Percentiles rank a stretch among this genome's conserved stretches.
phyloP scores from a whole-genome alignment of 2,888 invertebrate genomes.

The Caenorhabditis virilis region DNA sequence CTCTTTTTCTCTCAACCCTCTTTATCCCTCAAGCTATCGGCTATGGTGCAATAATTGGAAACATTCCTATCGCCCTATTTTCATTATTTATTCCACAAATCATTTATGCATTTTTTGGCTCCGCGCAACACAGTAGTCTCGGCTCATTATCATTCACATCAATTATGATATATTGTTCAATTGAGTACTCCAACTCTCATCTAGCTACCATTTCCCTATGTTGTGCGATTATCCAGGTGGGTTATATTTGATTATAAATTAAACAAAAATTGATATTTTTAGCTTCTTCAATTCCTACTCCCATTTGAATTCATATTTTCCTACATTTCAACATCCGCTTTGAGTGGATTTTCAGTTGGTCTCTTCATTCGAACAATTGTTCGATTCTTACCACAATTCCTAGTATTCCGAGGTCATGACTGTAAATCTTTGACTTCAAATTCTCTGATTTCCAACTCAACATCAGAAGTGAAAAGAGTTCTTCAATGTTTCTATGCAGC shows the following conservation, averaged over 20 bases:
- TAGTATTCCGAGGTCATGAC: conserved; percentile 36
- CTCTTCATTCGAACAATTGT: conserved; percentile 39
- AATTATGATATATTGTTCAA: conserved; percentile 25
- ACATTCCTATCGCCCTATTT: conserved; percentile 31
- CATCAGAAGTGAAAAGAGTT: conserved; percentile 24
- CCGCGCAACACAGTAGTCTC: conserved; percentile 41
- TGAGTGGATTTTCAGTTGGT: conserved; percentile 42
- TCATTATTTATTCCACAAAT: conserved; percentile 46
- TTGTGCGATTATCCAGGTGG: conserved; percentile 24
- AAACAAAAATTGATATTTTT: conserved; percentile 3
- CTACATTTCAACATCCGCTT: conserved; percentile 34
- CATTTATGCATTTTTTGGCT: conserved; percentile 42
- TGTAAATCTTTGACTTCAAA: conserved; percentile 16
- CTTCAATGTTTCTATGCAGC: conserved; percentile 41
- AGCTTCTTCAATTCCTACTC: conserved; percentile 40
- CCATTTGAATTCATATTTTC: conserved; percentile 45
- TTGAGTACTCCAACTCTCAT: conserved; percentile 16
- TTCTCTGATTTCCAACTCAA: conserved; percentile 14
- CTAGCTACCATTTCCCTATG: conserved; percentile 25
- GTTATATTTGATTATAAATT: background rate
- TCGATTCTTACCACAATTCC: conserved; percentile 31
- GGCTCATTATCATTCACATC: conserved; percentile 35
- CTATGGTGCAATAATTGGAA: conserved; percentile 41
- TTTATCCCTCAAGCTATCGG: conserved; percentile 33
- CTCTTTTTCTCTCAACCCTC: conserved; percentile 26